A percentile compares a stretch with the other conserved stretches of the same genome.
Conservation (phyloP, 2,797 vertebrate species). For the Muraenolepis orangiensis region DNA sequence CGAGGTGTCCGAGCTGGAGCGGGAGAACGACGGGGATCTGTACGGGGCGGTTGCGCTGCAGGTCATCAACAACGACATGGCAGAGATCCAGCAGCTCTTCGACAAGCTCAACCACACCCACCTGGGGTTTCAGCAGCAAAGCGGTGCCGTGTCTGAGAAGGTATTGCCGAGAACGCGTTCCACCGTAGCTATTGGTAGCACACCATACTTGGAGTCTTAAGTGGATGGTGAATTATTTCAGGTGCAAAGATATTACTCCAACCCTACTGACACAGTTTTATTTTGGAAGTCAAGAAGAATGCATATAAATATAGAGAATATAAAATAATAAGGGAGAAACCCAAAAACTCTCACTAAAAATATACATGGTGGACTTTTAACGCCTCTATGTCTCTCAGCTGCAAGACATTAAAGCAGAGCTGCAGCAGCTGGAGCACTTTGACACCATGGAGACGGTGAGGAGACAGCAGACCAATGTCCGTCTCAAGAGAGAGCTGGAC, state of each 20-base stretch:
- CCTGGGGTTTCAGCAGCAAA: constrained; percentile 1
- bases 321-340: neutral
- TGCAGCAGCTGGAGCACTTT: constrained; percentile 56
- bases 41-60: constrained; percentile 62
- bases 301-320: neutral
- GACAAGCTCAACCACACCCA: constrained; percentile 55
- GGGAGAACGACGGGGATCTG: constrained; percentile 63
- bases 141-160: neutral
- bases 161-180: neutral
- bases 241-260: neutral
- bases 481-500: constrained; percentile 59
- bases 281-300: neutral
- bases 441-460: constrained; percentile 60
- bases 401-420: constrained; percentile 31
- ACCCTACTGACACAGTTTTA: neutral
- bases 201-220: neutral
- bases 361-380: neutral
- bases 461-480: constrained; percentile 52
- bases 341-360: neutral
- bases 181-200: neutral
- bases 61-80: constrained; percentile 68
- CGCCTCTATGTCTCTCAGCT: constrained; percentile 46
- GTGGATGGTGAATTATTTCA: neutral
- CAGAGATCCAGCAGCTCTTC: constrained; percentile 56
- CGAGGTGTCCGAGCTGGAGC: constrained; percentile 57